Percentiles rank a stretch among this genome's conserved stretches.
Conservation (phyloP, 1,140 invertebrate genomes). For the Anastrepha obliqua region DNA sequence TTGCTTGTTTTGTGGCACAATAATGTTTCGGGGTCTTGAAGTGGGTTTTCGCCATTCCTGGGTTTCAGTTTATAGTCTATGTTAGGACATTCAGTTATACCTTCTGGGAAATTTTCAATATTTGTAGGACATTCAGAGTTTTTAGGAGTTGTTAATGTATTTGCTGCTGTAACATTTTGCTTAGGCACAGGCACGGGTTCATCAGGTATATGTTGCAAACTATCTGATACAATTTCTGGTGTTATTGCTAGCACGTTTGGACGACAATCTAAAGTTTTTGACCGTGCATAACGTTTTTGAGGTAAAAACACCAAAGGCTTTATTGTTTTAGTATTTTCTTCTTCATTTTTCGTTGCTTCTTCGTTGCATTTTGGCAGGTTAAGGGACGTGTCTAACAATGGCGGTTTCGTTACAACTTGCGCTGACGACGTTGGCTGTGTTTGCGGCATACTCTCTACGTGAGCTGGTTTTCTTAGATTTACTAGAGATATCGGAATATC, state of each 20-base stretch:
- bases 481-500: background rate
- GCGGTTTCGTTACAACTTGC: background rate
- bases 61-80: background rate
- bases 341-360: constrained; percentile 32
- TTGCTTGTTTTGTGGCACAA: background rate
- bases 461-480: background rate
- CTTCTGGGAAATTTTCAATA: background rate
- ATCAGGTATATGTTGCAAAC: background rate
- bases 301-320: constrained; percentile 43
- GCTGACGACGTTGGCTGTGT: background rate
- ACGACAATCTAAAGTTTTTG: constrained; percentile 68
- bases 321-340: background rate
- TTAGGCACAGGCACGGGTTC: background rate
- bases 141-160: background rate
- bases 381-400: background rate
- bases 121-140: background rate
- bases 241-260: constrained; percentile 56
- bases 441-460: background rate
- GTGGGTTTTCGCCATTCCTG: background rate
- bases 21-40: background rate
- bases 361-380: constrained; percentile 3
- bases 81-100: background rate
- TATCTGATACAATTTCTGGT: background rate
- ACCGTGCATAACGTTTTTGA: constrained; percentile 62
- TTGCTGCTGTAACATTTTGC: background rate